Evolutionary conservation across 2,797 vertebrate species (phyloP), one percentile per base, ranked within the genome.

Genomic region (Melanotaenia nigrans): DNA sequence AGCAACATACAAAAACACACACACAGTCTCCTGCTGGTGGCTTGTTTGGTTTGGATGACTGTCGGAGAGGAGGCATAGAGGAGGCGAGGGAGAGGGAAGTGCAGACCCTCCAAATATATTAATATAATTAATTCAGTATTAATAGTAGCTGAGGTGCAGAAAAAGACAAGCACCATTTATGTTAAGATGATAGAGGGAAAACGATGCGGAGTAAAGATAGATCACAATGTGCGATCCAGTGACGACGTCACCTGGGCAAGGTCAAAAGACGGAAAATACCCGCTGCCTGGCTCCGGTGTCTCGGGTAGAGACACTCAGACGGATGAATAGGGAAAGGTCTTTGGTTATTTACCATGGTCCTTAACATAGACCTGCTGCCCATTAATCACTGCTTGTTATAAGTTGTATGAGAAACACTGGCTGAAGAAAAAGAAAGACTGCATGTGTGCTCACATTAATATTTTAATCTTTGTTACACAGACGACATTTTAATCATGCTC

Each of bases 21-120:
- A 62, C 58, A 63, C 45, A 62, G 36, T 51, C 73, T 75, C 76
- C 58, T 53, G 77, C 79, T 71, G 69, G 59, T 67, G 56, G 73
- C 69, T 62, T 92, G 89, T 90, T 91, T 89, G 65, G 75, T 45
- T 90, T 92, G 88, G 88, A 88, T 24, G 77, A 61, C 24, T 68
- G 54, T 14, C 10, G 73, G 68, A 51, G 65, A 60, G 57, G 55
- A 42, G 58, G 69, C 28, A 20, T 33, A 61, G 35, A 33, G 81
- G 58, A 67, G 28, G 71, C 22, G 33, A 53, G 33, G 42, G 62
- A 65, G 53, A 65, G 20, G 65, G 57, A 57, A 33, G 57, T 12
- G 32, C 33, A 60, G 40, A 67, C 61, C 24, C 47, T 66, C 59
- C 42, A 61, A 4, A 68, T 1, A 45, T 36, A 55, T 66, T 59